A percentile compares a stretch with the other conserved stretches of the same genome.
Evolutionary conservation across 2,797 vertebrate species (phyloP).

Genomic region (Cossypha caffra): DNA sequence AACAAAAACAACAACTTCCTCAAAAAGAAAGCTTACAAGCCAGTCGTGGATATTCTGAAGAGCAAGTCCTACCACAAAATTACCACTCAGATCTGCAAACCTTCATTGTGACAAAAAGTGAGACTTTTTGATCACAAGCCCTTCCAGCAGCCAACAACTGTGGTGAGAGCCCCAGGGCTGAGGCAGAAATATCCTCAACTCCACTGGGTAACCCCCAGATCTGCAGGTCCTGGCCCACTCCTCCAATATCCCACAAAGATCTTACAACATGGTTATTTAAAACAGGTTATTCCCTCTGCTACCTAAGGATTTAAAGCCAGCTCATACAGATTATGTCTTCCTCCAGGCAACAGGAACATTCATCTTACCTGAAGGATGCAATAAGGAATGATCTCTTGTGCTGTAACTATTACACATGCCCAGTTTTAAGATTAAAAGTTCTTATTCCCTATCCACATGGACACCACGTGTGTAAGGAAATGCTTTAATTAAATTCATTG

Average conservation of each 20-base stretch:
- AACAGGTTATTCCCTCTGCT: conserved; percentile 1
- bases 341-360: not conserved
- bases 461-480: conserved; percentile 48
- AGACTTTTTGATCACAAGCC: not conserved
- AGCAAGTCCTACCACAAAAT: not conserved
- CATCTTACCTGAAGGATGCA: not conserved
- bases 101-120: not conserved
- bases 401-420: not conserved
- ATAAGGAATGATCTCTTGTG: not conserved
- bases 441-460: conserved; percentile 53
- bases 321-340: not conserved
- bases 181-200: not conserved
- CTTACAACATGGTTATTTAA: not conserved
- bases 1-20: not conserved
- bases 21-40: not conserved
- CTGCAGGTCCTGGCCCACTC: not conserved
- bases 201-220: not conserved
- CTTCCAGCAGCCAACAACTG: not conserved
- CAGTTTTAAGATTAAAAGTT: not conserved
- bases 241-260: not conserved
- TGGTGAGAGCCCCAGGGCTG: not conserved
- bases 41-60: not conserved
- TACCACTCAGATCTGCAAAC: not conserved
- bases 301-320: not conserved
- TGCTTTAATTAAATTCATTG: conserved; percentile 59